A percentile compares a stretch with the other conserved stretches of the same genome.
Conservation (phyloP, 1,140 invertebrate species). For the Archegozetes longisetosus region DNA sequence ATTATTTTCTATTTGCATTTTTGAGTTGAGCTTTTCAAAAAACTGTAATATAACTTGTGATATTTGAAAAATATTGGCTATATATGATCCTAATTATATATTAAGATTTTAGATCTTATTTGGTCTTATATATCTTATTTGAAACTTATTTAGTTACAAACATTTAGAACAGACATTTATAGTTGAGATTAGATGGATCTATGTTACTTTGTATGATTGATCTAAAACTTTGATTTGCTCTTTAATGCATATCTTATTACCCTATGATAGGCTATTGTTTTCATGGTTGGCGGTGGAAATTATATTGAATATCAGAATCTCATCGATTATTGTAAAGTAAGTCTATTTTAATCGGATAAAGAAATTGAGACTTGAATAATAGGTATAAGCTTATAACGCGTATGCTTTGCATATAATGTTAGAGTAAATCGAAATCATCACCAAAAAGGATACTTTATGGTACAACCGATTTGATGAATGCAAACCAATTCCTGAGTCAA, state of each 20-base stretch:
- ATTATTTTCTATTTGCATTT: too few relatives aligned
- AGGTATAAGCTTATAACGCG: background rate
- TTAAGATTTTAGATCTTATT: too few relatives aligned
- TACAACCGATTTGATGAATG: conserved; percentile 77
- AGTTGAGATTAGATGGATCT: too few relatives aligned
- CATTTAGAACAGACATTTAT: too few relatives aligned
- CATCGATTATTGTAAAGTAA: conserved; percentile 74
- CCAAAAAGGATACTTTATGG: conserved; percentile 81
- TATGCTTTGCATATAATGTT: conserved; percentile 15
- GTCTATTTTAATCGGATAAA: background rate
- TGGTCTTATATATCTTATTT: too few relatives aligned
- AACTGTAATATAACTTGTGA: too few relatives aligned
- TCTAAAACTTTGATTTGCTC: background rate
- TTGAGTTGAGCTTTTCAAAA: too few relatives aligned
- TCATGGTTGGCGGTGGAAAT: conserved; percentile 93
- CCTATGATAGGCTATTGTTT: conserved; percentile 75
- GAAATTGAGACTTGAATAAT: background rate
- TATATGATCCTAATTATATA: too few relatives aligned
- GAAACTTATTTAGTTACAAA: too few relatives aligned
- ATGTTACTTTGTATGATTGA: conserved; percentile 9
- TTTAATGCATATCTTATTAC: conserved; percentile 11
- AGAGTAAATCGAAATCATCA: conserved; percentile 43
- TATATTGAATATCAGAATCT: conserved; percentile 99
- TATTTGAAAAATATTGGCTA: too few relatives aligned
- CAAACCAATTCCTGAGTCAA: conserved; percentile 81